A percentile compares a stretch with the other conserved stretches of the same genome.
Evolutionary conservation across 2,113 vertebrate genomes (phyloP).

Genomic region (Abramis brama): DNA sequence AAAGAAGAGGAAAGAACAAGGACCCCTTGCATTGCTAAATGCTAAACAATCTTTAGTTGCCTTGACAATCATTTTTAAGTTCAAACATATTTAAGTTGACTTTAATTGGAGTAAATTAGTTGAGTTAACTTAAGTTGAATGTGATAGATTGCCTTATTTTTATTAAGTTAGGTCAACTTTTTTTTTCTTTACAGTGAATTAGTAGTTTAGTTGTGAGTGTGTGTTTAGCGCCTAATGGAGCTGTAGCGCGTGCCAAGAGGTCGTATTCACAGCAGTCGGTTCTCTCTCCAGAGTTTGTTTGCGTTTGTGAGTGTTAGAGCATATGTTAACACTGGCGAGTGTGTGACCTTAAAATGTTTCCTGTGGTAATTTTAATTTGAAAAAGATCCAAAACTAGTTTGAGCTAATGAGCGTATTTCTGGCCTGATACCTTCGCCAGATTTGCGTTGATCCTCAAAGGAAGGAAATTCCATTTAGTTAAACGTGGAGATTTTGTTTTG

Average conservation of each 20-base stretch:
- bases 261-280: constrained; percentile 2
- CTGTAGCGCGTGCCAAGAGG: constrained; percentile 11
- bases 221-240: too few relatives aligned
- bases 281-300: not conserved
- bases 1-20: too few relatives aligned
- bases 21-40: too few relatives aligned
- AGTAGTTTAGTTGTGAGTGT: constrained; percentile 11
- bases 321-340: not conserved
- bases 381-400: constrained; percentile 26
- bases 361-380: not conserved
- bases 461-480: not conserved
- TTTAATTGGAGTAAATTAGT: too few relatives aligned
- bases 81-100: too few relatives aligned
- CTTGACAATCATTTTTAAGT: too few relatives aligned
- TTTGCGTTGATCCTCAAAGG: not conserved
- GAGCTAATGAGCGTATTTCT: constrained; percentile 30
- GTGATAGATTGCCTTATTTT: too few relatives aligned
- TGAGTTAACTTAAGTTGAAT: too few relatives aligned
- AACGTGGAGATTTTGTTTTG: not conserved
- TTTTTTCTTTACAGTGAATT: constrained; percentile 9
- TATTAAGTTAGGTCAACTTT: too few relatives aligned
- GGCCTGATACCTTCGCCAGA: not conserved
- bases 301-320: constrained; percentile 22
- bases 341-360: constrained; percentile 2
- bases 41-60: too few relatives aligned